A percentile compares a stretch with the other conserved stretches of the same genome.
Conservation (phyloP, 2,113 vertebrate species). For the Solenodon paradoxus region DNA sequence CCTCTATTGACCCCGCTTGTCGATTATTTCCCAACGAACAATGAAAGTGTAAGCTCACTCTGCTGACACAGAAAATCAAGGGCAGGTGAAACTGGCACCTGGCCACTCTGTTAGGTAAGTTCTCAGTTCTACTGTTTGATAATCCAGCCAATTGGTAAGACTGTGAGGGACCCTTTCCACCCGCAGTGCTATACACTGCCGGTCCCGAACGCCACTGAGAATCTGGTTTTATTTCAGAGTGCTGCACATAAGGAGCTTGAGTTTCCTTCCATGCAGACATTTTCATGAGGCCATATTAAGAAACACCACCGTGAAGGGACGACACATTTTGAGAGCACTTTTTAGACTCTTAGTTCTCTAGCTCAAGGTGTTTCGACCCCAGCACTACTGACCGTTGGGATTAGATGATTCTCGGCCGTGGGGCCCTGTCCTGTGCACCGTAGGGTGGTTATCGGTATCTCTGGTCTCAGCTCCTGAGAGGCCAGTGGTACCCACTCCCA, state of each 20-base stretch:
- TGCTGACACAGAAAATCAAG: neutral
- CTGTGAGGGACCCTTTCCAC: neutral
- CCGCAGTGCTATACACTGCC: neutral
- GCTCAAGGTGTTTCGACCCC: neutral
- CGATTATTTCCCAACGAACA: slow-evolving; percentile 1
- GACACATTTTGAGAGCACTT: neutral
- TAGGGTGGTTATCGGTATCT: neutral
- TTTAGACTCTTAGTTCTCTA: neutral
- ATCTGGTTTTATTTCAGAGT: neutral
- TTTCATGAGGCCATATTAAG: neutral
- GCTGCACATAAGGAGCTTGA: neutral
- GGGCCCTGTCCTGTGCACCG: neutral
- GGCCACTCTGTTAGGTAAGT: neutral
- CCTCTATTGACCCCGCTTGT: neutral
- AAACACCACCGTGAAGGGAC: too few relatives aligned
- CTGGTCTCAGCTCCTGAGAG: neutral
- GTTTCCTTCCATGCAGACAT: slow-evolving; percentile 3
- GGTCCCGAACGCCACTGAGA: neutral
- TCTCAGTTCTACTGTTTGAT: neutral
- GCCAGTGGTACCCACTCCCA: too few relatives aligned
- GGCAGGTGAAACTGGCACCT: neutral
- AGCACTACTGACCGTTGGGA: neutral
- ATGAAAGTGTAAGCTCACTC: neutral
- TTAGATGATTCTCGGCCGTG: neutral
- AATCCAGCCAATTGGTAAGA: slow-evolving; percentile 9